Evolutionary conservation across 2,113 vertebrate species (phyloP), one percentile per base, ranked within the genome.

Genomic region (Gyps fulvus): DNA sequence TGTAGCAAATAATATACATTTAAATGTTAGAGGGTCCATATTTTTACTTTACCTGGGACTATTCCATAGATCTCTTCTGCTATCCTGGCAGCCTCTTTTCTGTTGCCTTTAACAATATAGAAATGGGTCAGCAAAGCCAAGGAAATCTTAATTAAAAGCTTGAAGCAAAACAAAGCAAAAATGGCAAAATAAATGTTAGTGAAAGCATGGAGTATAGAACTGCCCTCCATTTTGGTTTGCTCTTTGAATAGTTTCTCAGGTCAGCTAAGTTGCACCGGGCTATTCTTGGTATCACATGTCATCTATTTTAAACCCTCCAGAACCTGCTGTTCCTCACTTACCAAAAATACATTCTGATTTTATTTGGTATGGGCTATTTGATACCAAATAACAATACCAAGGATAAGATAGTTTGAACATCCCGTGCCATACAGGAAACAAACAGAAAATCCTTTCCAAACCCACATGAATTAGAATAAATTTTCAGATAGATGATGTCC

Each of bases 81-180:
- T 98, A 98, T 98, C 80, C 98, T 98, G 96, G 98, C 98, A 89
- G 98, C 98, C 91, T 98, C 98, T 97, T 98, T 99, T 95, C 98
- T 98, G 94, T 98, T 98, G 94, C 98, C 98, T 97, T 98, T 98
- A 93, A 98, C 98, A 94, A 98, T 98, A 97, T 98, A 99, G 89
- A 98, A 98, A 97, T 98, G 98, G 42, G 98, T 98, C 91, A 99
- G 97, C 91, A 99, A 96, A 96, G 98, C 98, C 98, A 98, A 97
- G 57, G 97, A 98, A 57, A 98, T 97, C 95, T 98, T 98, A 94
- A 99, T 98, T 94, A 98, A 97, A 93, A 99, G 98, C 93, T 98
- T 98, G 92, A 98, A 98, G 91, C 98, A 98, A 97, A 99, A 98
- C 42, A 98, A 97, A 95, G 98, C 98, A 98, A 98, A 98, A 95